Conservation (phyloP, 92 coral and sea anemone genomes). For the Palythoa heliodiscus region DNA sequence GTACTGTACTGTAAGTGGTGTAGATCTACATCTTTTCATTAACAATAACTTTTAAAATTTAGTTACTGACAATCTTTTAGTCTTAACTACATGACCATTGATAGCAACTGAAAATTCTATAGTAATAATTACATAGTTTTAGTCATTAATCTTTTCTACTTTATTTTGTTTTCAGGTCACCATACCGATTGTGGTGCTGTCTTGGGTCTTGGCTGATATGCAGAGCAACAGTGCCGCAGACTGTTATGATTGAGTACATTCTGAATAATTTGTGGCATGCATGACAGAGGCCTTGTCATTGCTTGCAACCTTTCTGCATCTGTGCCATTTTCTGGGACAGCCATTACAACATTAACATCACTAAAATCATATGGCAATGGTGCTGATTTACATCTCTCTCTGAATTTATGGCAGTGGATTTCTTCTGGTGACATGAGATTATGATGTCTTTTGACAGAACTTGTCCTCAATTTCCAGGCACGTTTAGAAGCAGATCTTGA, state of each 20-base stretch:
- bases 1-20: too few species aligned
- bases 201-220: conserved; percentile 67
- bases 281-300: conserved; percentile 80
- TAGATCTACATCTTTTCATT: neutral
- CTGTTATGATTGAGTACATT: conserved; percentile 88
- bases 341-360: conserved; percentile 60
- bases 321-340: conserved; percentile 71
- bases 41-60: neutral
- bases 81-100: too few species aligned
- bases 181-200: conserved; percentile 74
- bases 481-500: conserved; percentile 71
- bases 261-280: conserved; percentile 86
- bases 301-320: conserved; percentile 71
- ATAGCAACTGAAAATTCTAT: neutral
- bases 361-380: conserved; percentile 86
- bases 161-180: conserved; percentile 27
- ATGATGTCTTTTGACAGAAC: conserved; percentile 67
- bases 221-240: conserved; percentile 86
- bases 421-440: conserved; percentile 77
- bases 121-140: too few species aligned
- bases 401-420: conserved; percentile 54
- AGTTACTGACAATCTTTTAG: neutral
- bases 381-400: conserved; percentile 84
- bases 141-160: neutral
- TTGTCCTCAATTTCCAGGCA: conserved; percentile 84